phyloP scores from a whole-genome alignment of 2,888 invertebrate genomes.

The Frankliniella intonsa region DNA sequence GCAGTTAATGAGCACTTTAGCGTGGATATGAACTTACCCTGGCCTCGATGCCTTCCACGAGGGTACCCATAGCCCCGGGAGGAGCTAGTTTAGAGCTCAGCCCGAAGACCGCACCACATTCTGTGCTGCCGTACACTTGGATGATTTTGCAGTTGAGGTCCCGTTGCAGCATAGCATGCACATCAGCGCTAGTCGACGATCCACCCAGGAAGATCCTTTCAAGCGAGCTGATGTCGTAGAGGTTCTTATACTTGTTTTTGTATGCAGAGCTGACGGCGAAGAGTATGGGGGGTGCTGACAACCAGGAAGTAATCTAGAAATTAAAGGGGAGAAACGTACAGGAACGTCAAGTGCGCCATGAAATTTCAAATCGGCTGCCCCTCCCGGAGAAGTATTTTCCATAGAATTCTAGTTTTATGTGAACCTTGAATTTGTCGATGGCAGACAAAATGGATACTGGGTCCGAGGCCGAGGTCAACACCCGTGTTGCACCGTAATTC shows the following conservation, averaged over 20 bases:
- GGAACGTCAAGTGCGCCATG: too few relatives aligned
- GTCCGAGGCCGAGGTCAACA: background rate
- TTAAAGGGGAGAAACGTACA: background rate
- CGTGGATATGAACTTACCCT: background rate
- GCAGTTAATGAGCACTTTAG: too few relatives aligned
- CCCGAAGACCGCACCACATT: background rate
- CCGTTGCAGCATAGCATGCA: background rate
- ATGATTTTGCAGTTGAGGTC: background rate
- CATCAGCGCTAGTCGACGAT: background rate
- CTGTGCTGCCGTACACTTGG: background rate
- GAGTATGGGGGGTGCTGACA: background rate
- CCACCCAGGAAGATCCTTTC: background rate
- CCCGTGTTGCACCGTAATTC: background rate
- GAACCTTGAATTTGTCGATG: background rate
- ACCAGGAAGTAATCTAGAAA: background rate
- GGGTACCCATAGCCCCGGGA: background rate
- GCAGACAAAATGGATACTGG: background rate
- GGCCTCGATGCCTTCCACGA: background rate
- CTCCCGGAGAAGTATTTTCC: too few relatives aligned
- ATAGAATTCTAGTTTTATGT: too few relatives aligned
- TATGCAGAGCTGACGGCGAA: background rate
- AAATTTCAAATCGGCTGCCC: too few relatives aligned
- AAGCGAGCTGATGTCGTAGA: background rate
- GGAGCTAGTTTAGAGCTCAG: background rate
- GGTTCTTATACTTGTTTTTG: background rate